Evolutionary conservation across 30 jellyfish, hydroid and myxozoan genomes (phyloP).

Genomic region (Catostylus mosaicus): DNA sequence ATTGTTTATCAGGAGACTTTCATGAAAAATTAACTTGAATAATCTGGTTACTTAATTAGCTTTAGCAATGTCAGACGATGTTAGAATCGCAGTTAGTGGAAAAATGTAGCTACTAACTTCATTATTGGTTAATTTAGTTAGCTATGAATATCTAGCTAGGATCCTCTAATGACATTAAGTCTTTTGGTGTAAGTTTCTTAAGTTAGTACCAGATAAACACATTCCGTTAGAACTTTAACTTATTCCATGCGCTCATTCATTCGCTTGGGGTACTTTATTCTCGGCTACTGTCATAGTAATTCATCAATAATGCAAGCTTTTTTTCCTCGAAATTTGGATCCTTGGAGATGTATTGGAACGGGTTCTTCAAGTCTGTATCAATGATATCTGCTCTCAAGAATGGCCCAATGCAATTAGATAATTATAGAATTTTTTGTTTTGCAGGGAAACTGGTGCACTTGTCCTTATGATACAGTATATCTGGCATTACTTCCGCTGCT

Average conservation of each 20-base stretch:
- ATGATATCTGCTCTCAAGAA: too few species aligned
- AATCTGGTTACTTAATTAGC: slow-evolving; percentile 15
- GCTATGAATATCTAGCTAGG: background rate
- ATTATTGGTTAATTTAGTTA: background rate
- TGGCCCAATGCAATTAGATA: too few species aligned
- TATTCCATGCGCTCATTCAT: background rate
- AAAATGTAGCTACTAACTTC: slow-evolving; percentile 19
- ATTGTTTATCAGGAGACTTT: background rate
- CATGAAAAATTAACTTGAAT: background rate
- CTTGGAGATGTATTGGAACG: too few species aligned
- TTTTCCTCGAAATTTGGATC: too few species aligned
- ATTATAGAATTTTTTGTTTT: too few species aligned
- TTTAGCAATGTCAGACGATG: slow-evolving; percentile 22
- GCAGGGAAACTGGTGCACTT: too few species aligned
- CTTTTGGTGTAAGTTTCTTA: background rate
- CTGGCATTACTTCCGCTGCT: too few species aligned
- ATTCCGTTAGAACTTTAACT: slow-evolving; percentile 11
- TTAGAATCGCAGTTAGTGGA: slow-evolving; percentile 6
- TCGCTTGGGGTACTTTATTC: background rate
- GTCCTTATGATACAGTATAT: too few species aligned
- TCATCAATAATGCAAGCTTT: too few species aligned
- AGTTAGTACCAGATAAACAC: slow-evolving; percentile 14
- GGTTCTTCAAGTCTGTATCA: too few species aligned
- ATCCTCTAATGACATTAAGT: slow-evolving; percentile 1
- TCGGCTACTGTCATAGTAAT: too few species aligned